A percentile compares a stretch with the other conserved stretches of the same genome.
phyloP scores from a whole-genome alignment of 2,113 vertebrate genomes.

The Noturus placidus region DNA sequence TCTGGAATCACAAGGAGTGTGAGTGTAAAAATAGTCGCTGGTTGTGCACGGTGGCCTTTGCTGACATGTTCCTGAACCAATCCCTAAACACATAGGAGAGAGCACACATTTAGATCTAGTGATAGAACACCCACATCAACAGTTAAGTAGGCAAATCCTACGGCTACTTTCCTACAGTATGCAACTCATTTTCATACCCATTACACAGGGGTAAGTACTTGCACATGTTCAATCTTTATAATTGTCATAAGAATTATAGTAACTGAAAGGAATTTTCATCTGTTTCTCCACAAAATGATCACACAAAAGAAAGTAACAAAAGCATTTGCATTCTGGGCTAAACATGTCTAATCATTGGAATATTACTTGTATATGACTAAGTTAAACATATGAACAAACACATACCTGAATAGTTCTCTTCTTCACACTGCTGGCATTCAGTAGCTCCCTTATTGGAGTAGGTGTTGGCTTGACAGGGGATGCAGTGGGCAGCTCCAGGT shows the following conservation, averaged over 20 bases:
- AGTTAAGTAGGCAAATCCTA: slow-evolving; percentile 15
- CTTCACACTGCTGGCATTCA: slow-evolving; percentile 81
- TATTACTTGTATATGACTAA: neutral
- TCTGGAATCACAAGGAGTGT: slow-evolving; percentile 81
- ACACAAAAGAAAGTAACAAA: neutral
- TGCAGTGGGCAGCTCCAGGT: slow-evolving; percentile 80
- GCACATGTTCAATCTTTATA: slow-evolving; percentile 39
- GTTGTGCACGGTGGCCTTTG: slow-evolving; percentile 80
- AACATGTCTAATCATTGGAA: neutral
- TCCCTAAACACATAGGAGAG: slow-evolving; percentile 59
- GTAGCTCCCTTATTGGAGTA: slow-evolving; percentile 86
- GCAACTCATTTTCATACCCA: slow-evolving; percentile 51
- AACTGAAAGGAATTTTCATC: neutral
- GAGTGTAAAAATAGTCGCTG: slow-evolving; percentile 92
- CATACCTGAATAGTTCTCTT: slow-evolving; percentile 80
- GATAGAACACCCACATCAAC: slow-evolving; percentile 47
- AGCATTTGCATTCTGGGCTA: neutral
- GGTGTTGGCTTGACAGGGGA: slow-evolving; percentile 76
- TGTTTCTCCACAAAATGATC: neutral
- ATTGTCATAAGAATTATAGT: neutral
- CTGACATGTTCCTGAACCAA: slow-evolving; percentile 82
- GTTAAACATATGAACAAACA: slow-evolving; percentile 2
- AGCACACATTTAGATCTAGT: slow-evolving; percentile 56
- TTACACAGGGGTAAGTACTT: slow-evolving; percentile 24
- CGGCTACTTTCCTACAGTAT: neutral